phyloP scores from a whole-genome alignment of 2,888 invertebrate species.

The Luperina nickerlii region DNA sequence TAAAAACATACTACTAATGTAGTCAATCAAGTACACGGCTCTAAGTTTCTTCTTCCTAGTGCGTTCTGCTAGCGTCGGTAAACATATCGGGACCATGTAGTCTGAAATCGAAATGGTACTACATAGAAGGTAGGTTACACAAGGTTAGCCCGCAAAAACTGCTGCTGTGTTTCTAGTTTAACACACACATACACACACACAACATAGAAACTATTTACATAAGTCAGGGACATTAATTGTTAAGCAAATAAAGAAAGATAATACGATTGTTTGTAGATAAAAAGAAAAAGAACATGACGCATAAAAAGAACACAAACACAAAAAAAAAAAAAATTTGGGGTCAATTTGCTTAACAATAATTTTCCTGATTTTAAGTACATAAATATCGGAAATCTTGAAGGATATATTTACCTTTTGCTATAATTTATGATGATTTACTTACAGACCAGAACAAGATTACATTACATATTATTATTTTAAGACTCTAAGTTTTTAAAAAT shows the following conservation, averaged over 20 bases:
- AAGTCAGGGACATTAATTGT: neutral
- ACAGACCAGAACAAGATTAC: neutral
- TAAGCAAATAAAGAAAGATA: neutral
- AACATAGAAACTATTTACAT: neutral
- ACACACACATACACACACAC: neutral
- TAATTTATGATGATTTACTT: neutral
- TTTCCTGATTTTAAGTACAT: neutral
- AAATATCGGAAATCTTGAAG: neutral
- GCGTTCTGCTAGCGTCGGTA: constrained; percentile 79
- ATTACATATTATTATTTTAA: too few relatives aligned
- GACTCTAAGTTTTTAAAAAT: too few relatives aligned
- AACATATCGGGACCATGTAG: constrained; percentile 83
- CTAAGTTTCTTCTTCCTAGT: constrained; percentile 73
- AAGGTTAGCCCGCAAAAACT: neutral
- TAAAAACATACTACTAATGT: constrained; percentile 76
- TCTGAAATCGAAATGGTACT: constrained; percentile 71
- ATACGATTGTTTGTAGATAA: too few relatives aligned
- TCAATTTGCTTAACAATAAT: neutral
- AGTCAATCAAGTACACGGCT: constrained; percentile 82
- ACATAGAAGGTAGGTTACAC: neutral
- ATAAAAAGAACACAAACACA: neutral
- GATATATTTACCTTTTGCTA: neutral
- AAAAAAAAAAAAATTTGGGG: neutral
- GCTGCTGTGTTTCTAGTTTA: neutral
- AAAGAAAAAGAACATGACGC: too few relatives aligned